phyloP scores from a whole-genome alignment of 2,113 vertebrate species.

The Tupaia tana region DNA sequence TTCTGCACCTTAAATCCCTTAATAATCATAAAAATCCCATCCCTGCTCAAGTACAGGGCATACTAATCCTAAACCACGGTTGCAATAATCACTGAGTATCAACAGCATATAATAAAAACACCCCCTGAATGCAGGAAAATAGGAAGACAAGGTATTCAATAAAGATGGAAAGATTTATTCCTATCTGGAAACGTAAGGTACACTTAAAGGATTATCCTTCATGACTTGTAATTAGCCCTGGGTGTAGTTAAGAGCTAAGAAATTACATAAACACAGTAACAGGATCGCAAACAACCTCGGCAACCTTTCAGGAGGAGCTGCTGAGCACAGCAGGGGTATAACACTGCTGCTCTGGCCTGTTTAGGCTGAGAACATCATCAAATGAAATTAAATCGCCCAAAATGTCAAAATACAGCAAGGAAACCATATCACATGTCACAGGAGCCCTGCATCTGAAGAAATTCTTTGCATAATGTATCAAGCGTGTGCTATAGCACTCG shows the following conservation, averaged over 20 bases:
- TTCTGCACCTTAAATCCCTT: not conserved
- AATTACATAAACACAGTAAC: slow-evolving; percentile 3
- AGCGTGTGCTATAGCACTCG: not conserved
- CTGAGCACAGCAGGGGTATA: not conserved
- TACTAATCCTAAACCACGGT: not conserved
- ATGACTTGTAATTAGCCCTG: slow-evolving; percentile 31
- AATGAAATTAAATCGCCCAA: slow-evolving; percentile 68
- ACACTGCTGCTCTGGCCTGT: not conserved
- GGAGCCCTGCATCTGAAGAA: slow-evolving; percentile 47
- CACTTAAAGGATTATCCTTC: not conserved
- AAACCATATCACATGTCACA: slow-evolving; percentile 11
- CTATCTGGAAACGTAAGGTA: slow-evolving; percentile 48
- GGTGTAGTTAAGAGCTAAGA: not conserved
- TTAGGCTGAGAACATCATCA: slow-evolving; percentile 1
- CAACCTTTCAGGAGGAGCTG: not conserved
- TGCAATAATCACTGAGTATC: not conserved
- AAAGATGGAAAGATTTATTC: not conserved
- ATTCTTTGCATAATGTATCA: slow-evolving; percentile 46
- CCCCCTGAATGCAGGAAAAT: not conserved
- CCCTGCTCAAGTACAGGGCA: not conserved
- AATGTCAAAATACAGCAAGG: slow-evolving; percentile 68
- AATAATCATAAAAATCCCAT: not conserved
- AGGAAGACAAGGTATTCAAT: not conserved
- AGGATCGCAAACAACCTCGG: slow-evolving; percentile 34
- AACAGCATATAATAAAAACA: not conserved